Base-by-base conservation (phyloP, 2,888 invertebrate genomes). In the Nephrotoma flavescens region DNA sequence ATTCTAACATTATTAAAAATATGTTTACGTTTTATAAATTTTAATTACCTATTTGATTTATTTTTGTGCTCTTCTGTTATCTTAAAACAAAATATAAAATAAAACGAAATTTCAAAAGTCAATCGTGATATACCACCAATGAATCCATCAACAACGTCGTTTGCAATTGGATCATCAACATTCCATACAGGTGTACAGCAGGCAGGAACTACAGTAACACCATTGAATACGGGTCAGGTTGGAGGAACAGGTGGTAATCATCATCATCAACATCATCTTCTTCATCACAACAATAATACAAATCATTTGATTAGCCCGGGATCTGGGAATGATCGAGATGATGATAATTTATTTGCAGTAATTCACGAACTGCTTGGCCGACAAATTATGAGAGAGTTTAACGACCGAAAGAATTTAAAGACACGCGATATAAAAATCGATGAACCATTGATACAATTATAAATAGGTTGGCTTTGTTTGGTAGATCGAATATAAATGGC, bases 281-380 rank as follows among this genome's bases (percentile, higher is more conserved):
- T 42, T 42, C 42, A 84, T 15, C 41, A 84, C 57, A 57, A 57
- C 6, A 84, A 42, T 31, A 9, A 84, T 42, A 84, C n/a, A 42
- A 84, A 42, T 84, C 19, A 71, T 71, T 71, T 71, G 31, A 71
- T 0, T 71, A 71, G 71, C 31, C n/a, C 19, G 12, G 19, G 9
- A 31, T 71, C 31, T 31, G 71, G 71, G n/a, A 57, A 57, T 15
- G 52, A 57, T 71, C 41, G 42, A 52, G 86, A 41, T n/a, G 86
- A 87, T 15, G 86, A 87, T n/a, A 87, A 86, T 83, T 86, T 86
- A 42, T 88, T 88, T 88, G 44, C 83, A 57, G 87, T 52, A 57
- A 87, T 88, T n/a, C 91, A 91, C 86, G 91, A 92, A 87, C 88
- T 88, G 57, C 90, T 90, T 88, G 89, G 90, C 9, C 87, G 88